Base-by-base conservation (phyloP, 2,888 invertebrate species). In the Parnassius smintheus region DNA sequence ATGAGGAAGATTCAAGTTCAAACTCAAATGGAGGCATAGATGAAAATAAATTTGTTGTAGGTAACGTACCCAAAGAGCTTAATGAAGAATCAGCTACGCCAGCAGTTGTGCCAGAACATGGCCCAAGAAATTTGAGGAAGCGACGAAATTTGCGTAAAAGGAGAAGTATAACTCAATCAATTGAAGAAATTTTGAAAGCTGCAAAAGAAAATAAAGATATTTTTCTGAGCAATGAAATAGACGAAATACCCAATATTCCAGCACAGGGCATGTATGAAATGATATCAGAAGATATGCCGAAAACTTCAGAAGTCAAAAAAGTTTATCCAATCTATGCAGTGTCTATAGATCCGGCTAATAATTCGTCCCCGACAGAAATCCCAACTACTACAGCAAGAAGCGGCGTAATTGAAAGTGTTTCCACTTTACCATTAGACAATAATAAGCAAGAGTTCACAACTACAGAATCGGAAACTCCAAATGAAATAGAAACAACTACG, bases 21-120 rank as follows among this genome's bases (percentile, higher is more conserved):
- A 77, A 79, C 48, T 64, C 69, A 9, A 77, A 74, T 57, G 72
- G 69, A 48, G 85, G 81, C 65, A 70, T 74, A 10, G 80, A 69
- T 59, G 86, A 91, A 48, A 89, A 85, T 56, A 93, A 94, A 75
- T 95, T 95, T 78, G 94, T 95, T 0, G 95, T 95, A 2, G 95
- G 94, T 0, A 94, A 92, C 71, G 87, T 94, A 1, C 94, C 94
- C 0, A 94, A 94, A 75, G 94, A 94, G 65, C 73, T 92, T 53
- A 76, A 81, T 50, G 64, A 64, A 12, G 92, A 93, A 63, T 84
- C 91, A 44, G 92, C 85, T 2, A 93, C 93, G 1, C 93, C 94
- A 0, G 93, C 92, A 4, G 91, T 93, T 7, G 94, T 94, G 4
- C 94, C 94, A 0, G 94, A 94, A 80, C 94, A 94, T 77, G 94